These are phyloP conservation scores for Battus philenor DNA, from an alignment of 1,140 invertebrate genomes.

Conservation along the genomic window DNA sequence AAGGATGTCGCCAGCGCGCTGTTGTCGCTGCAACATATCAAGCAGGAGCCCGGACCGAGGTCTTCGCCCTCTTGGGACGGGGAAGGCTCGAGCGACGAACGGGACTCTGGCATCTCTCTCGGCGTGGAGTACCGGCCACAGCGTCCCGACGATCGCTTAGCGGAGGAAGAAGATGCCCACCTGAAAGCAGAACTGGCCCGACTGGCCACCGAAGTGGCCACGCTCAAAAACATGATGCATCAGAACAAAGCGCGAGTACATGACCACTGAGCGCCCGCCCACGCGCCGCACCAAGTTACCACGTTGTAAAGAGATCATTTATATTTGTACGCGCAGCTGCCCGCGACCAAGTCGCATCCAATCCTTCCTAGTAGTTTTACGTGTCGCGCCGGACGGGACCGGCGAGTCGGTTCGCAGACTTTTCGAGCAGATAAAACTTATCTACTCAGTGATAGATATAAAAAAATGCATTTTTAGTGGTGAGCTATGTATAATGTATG, in stretches of 20 bases:
- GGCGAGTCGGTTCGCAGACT: slow-evolving; percentile 66
- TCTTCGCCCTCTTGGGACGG: slow-evolving; percentile 88
- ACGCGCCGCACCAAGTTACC: slow-evolving; percentile 71
- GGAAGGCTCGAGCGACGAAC: slow-evolving; percentile 90
- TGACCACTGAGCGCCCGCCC: slow-evolving; percentile 70
- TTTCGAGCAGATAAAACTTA: slow-evolving; percentile 72
- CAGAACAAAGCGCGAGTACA: slow-evolving; percentile 68
- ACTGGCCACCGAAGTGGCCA: slow-evolving; percentile 94
- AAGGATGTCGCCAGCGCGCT: slow-evolving; percentile 89
- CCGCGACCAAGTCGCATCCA: slow-evolving; percentile 61
- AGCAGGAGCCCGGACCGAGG: slow-evolving; percentile 85
- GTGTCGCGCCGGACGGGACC: slow-evolving; percentile 29
- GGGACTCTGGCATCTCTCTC: slow-evolving; percentile 91
- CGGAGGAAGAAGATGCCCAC: slow-evolving; percentile 81
- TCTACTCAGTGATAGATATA: slow-evolving; percentile 73
- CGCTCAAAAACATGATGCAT: slow-evolving; percentile 85
- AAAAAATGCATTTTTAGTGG: slow-evolving; percentile 73
- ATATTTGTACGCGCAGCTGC: slow-evolving; percentile 72
- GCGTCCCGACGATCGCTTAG: slow-evolving; percentile 57
- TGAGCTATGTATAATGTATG: slow-evolving; percentile 65
- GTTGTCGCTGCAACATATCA: slow-evolving; percentile 87
- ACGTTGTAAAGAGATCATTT: slow-evolving; percentile 67
- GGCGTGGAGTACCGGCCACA: slow-evolving; percentile 76
- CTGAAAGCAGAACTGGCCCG: slow-evolving; percentile 91
- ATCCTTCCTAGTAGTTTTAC: slow-evolving; percentile 70